Base-by-base conservation (phyloP, 2,888 invertebrate genomes). In the Torymus texanus region DNA sequence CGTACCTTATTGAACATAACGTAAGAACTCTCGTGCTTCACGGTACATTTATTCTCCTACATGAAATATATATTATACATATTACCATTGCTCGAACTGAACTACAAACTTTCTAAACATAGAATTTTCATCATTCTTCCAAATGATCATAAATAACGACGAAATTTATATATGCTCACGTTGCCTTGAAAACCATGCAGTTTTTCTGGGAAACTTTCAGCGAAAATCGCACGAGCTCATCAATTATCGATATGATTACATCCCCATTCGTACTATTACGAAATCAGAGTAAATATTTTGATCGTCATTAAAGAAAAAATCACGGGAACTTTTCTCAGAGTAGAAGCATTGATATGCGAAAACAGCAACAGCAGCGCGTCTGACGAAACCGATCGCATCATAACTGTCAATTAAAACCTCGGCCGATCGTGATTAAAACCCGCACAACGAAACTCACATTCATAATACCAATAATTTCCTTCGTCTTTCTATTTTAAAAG, bases 341-440 rank as follows among this genome's bases (percentile, higher is more conserved):
- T 41, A 21, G 1, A 8, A 8, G 5, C 8, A 41, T 41, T 8
- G 41, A 41, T 8, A 41, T 41, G 41, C 41, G 41, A 41, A 41
- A 41, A 41, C 1, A 41, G 41, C 41, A 8, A 8, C 8, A 50
- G 21, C 16, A 3, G 14, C 21, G 13, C 16, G 24, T 65, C 29
- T 74, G 41, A 41, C 58, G 65, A 41, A 74, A 74, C n/a, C 58
- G 50, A 66, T 56, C 56, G 66, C 74, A 59, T 74, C 74, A 66
- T 74, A 74, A 65, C 74, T 74, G 74, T 74, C 74, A 74, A 74
- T 74, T 74, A 74, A 66, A 55, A 8, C 41, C 41, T 8, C 41
- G 8, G 8, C 41, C 8, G 8, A 41, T 41, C 41, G 41, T 41
- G 41, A 41, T 41, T 41, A 41, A 41, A 41, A 8, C 41, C 41